These are phyloP conservation scores for Cochlearius cochlearius DNA, from an alignment of 2,113 vertebrate genomes.

Conservation along the genomic window DNA sequence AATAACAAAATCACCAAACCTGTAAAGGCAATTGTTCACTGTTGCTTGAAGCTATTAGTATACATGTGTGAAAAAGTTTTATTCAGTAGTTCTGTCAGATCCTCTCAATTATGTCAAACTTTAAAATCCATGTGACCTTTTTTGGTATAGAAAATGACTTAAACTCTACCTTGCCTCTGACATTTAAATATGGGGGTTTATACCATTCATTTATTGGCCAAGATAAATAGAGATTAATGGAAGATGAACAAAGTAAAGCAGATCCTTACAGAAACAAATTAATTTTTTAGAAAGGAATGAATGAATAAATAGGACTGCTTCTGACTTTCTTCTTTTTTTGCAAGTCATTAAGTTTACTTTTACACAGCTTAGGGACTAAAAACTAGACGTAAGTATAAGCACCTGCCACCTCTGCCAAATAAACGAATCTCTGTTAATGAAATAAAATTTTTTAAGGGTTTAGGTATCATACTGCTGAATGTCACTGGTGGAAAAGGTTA, in stretches of 20 bases:
- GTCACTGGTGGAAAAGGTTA: neutral
- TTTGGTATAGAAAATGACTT: neutral
- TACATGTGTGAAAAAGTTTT: neutral
- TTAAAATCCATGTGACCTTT: neutral
- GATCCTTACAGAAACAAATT: neutral
- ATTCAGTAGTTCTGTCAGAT: neutral
- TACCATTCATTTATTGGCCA: neutral
- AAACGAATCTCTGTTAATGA: neutral
- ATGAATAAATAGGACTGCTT: neutral
- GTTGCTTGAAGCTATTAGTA: neutral
- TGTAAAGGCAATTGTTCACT: neutral
- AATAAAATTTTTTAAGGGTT: neutral
- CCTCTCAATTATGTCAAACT: neutral
- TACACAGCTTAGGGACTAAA: neutral
- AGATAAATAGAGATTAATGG: neutral
- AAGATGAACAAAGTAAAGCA: neutral
- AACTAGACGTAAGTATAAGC: neutral
- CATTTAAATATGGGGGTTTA: neutral
- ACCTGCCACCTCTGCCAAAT: neutral
- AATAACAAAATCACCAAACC: slow-evolving; percentile 58
- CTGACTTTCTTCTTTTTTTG: neutral
- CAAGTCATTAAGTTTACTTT: neutral
- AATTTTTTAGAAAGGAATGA: neutral
- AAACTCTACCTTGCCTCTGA: neutral
- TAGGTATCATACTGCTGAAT: neutral